Evolutionary conservation across 1,140 invertebrate genomes (phyloP).

Genomic region (Bombus polaris): DNA sequence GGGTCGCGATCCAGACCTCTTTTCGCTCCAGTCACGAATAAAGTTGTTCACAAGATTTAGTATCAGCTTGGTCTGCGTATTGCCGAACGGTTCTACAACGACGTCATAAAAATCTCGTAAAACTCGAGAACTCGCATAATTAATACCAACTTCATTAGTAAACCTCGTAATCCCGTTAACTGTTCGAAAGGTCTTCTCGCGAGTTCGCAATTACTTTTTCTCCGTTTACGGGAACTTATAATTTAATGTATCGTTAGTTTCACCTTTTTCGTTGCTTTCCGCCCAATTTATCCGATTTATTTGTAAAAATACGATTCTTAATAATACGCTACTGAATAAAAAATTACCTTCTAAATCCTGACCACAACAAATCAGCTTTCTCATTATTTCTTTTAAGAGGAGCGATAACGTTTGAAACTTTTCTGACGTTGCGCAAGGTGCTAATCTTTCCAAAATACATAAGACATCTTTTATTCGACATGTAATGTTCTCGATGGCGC

Average conservation of each 20-base stretch:
- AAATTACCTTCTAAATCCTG: conserved; percentile 30
- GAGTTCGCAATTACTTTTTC: background rate
- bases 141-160: conserved; percentile 36
- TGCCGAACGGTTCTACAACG: conserved; percentile 29
- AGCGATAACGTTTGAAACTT: conserved; percentile 22
- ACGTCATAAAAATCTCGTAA: conserved; percentile 29
- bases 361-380: background rate
- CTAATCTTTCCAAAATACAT: background rate
- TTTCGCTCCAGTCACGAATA: conserved; percentile 52
- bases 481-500: conserved; percentile 4
- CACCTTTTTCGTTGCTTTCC: too few species aligned
- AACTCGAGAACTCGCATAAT: conserved; percentile 23
- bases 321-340: background rate
- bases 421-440: background rate
- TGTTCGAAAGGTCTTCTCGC: too few species aligned
- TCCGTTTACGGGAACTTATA: background rate
- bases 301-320: background rate
- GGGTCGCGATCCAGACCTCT: background rate
- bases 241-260: background rate
- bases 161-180: conserved; percentile 9
- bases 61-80: conserved; percentile 23
- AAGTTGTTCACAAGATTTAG: conserved; percentile 55
- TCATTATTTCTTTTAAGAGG: conserved; percentile 25
- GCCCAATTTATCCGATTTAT: background rate
- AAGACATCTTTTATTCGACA: background rate